These are phyloP conservation scores for Sphinx pinastri DNA, from an alignment of 2,888 invertebrate genomes.

Conservation along the genomic window DNA sequence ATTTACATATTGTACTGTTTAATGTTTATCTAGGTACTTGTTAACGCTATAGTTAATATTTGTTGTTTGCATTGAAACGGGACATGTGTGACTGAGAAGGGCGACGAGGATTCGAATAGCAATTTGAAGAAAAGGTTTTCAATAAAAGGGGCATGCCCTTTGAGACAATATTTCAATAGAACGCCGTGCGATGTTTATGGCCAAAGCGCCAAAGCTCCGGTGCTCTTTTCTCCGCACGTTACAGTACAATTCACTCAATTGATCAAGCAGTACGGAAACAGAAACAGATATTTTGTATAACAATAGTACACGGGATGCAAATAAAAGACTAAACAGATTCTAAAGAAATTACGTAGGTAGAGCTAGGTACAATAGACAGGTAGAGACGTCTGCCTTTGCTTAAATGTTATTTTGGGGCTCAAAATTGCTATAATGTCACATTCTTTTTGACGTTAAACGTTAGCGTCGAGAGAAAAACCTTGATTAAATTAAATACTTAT, in stretches of 20 bases:
- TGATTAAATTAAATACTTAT: too few relatives aligned
- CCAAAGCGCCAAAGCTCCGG: constrained; percentile 50
- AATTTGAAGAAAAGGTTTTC: constrained; percentile 75
- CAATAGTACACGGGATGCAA: constrained; percentile 24
- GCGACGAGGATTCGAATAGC: constrained; percentile 42
- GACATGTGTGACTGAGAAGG: not conserved
- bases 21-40: not conserved
- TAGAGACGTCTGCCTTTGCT: too few relatives aligned
- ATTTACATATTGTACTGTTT: not conserved
- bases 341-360: too few relatives aligned
- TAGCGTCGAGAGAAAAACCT: too few relatives aligned
- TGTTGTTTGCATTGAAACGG: too few relatives aligned
- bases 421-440: too few relatives aligned
- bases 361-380: too few relatives aligned
- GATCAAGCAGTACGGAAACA: constrained; percentile 62
- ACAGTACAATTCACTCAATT: constrained; percentile 70
- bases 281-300: constrained; percentile 33
- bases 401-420: too few relatives aligned
- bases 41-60: not conserved
- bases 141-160: constrained; percentile 79
- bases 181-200: constrained; percentile 72
- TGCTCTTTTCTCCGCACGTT: constrained; percentile 53
- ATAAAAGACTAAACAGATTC: too few relatives aligned
- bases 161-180: constrained; percentile 80
- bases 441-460: too few relatives aligned